These are phyloP conservation scores for Cydia splendana DNA, from an alignment of 1,140 invertebrate species.

Conservation along the genomic window DNA sequence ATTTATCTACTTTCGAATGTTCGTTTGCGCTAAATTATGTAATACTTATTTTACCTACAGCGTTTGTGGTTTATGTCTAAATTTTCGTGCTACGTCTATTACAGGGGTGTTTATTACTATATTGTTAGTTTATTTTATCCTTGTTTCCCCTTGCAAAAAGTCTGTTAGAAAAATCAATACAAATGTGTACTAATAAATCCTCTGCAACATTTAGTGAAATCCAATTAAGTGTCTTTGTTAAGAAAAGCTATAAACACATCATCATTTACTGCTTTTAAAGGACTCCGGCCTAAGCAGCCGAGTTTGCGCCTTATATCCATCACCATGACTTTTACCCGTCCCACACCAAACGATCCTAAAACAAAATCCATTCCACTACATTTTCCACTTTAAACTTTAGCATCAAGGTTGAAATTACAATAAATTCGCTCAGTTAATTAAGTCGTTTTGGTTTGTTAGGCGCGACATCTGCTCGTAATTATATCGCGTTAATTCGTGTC, in stretches of 20 bases:
- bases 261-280: constrained; percentile 24
- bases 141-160: background rate
- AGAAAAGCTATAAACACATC: constrained; percentile 11
- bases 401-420: background rate
- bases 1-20: too few species aligned
- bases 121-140: too few species aligned
- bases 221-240: constrained; percentile 14
- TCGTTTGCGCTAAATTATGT: too few species aligned
- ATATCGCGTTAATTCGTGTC: constrained; percentile 61
- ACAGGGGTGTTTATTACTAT: too few species aligned
- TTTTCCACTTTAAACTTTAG: background rate
- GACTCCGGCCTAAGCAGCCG: background rate
- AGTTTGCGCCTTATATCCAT: constrained; percentile 3
- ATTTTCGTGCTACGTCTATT: too few species aligned
- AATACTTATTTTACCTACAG: too few species aligned
- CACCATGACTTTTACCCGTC: background rate
- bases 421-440: background rate
- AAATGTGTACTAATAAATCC: background rate
- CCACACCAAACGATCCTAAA: background rate
- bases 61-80: too few species aligned
- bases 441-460: constrained; percentile 35
- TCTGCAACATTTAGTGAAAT: background rate
- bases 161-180: background rate
- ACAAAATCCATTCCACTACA: too few species aligned
- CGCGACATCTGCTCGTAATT: constrained; percentile 61